A percentile compares a stretch with the other conserved stretches of the same genome.
Evolutionary conservation across 35 echinoderm and acorn worm genomes (phyloP).

Genomic region (Apostichopus parvimensis): DNA sequence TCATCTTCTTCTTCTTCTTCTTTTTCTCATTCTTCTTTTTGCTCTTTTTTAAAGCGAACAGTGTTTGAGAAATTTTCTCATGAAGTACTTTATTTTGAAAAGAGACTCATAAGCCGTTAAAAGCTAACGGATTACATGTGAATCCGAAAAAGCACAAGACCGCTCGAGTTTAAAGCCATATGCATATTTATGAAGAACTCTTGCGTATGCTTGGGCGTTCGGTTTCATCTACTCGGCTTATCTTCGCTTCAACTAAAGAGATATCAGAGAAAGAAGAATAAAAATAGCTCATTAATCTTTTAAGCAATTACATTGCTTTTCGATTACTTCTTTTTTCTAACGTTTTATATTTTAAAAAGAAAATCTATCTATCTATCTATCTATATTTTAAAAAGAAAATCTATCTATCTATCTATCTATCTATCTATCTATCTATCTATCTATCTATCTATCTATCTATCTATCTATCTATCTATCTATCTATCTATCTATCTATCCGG

Average conservation of each 20-base stretch:
- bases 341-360: neutral
- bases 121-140: conserved; percentile 8
- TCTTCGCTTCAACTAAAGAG: neutral
- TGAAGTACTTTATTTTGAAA: neutral
- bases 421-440: no score
- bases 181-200: conserved; percentile 2
- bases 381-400: neutral
- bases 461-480: no score
- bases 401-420: no score
- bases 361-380: no score
- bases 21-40: neutral
- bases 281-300: conserved; percentile 7
- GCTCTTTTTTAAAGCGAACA: neutral
- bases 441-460: no score
- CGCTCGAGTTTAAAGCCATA: neutral
- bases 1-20: neutral
- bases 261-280: neutral
- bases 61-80: neutral
- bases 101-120: neutral
- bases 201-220: neutral
- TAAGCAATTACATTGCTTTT: conserved; percentile 9
- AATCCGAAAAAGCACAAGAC: neutral
- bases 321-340: neutral
- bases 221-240: neutral
- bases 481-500: no score